Percentiles rank a stretch among this genome's conserved stretches.
phyloP scores from a whole-genome alignment of 1,140 invertebrate species.

The Cepaea nemoralis region DNA sequence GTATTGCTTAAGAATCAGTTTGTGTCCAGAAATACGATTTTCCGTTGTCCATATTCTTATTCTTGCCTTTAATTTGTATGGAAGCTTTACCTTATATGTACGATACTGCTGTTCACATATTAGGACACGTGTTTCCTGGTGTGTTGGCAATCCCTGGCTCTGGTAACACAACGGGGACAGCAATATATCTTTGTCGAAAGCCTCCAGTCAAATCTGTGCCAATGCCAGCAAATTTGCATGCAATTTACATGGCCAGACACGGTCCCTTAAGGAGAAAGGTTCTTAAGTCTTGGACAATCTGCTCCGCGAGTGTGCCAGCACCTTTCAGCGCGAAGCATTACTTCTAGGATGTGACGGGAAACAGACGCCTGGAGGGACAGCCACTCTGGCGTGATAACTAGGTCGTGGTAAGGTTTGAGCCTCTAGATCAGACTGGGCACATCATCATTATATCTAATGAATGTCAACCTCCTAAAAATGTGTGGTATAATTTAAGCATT shows the following conservation, averaged over 20 bases:
- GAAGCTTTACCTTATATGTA: too few relatives aligned
- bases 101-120: background rate
- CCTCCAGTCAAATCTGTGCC: background rate
- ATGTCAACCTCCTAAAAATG: background rate
- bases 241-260: background rate
- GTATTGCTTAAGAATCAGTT: too few relatives aligned
- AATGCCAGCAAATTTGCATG: background rate
- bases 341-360: background rate
- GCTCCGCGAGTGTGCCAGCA: background rate
- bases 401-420: background rate
- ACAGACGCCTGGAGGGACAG: background rate
- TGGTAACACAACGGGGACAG: background rate
- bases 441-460: constrained; percentile 5
- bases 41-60: too few relatives aligned
- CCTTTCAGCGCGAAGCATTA: background rate
- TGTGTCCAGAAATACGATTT: too few relatives aligned
- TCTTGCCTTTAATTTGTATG: too few relatives aligned
- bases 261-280: background rate
- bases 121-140: background rate
- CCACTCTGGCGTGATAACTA: background rate
- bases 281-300: constrained; percentile 6
- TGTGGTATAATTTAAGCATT: background rate
- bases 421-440: background rate
- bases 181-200: background rate
- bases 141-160: background rate